These are phyloP conservation scores for Drosophila nasuta DNA, from an alignment of 1,140 invertebrate genomes.

Conservation along the genomic window DNA sequence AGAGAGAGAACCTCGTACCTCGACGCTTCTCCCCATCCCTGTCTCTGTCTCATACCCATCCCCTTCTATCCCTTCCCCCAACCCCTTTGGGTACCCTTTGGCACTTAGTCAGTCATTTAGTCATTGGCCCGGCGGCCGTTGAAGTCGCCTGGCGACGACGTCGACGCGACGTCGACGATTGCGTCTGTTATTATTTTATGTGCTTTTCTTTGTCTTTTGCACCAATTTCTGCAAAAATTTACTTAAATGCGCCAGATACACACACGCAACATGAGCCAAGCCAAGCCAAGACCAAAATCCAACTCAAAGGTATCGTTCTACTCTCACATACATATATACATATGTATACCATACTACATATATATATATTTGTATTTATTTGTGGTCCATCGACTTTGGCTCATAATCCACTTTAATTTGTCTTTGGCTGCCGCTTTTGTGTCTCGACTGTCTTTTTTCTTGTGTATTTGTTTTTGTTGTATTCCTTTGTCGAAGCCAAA, in stretches of 20 bases:
- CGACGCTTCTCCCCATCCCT: not conserved
- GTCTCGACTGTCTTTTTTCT: slow-evolving; percentile 45
- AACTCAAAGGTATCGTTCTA: slow-evolving; percentile 12
- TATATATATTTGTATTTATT: slow-evolving; percentile 43
- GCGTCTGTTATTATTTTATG: slow-evolving; percentile 79
- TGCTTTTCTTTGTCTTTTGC: slow-evolving; percentile 81
- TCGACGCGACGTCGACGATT: slow-evolving; percentile 50
- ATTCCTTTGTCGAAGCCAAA: slow-evolving; percentile 57
- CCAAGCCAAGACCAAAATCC: slow-evolving; percentile 4
- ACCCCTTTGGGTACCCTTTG: slow-evolving; percentile 54
- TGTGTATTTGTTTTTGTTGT: slow-evolving; percentile 18
- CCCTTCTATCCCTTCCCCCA: not conserved
- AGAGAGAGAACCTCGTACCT: not conserved
- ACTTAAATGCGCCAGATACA: slow-evolving; percentile 55
- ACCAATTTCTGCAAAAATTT: slow-evolving; percentile 81
- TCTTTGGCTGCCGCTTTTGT: slow-evolving; percentile 68
- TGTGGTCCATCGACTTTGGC: slow-evolving; percentile 33
- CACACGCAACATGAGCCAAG: slow-evolving; percentile 28
- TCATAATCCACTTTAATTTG: slow-evolving; percentile 82
- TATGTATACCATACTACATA: slow-evolving; percentile 26
- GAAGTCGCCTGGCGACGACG: slow-evolving; percentile 33
- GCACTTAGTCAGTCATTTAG: slow-evolving; percentile 82
- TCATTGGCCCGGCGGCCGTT: slow-evolving; percentile 63
- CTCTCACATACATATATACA: slow-evolving; percentile 2
- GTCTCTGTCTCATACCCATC: slow-evolving; percentile 13